Conservation (phyloP, 2,113 vertebrate genomes). For the Melanostigma gelatinosum region DNA sequence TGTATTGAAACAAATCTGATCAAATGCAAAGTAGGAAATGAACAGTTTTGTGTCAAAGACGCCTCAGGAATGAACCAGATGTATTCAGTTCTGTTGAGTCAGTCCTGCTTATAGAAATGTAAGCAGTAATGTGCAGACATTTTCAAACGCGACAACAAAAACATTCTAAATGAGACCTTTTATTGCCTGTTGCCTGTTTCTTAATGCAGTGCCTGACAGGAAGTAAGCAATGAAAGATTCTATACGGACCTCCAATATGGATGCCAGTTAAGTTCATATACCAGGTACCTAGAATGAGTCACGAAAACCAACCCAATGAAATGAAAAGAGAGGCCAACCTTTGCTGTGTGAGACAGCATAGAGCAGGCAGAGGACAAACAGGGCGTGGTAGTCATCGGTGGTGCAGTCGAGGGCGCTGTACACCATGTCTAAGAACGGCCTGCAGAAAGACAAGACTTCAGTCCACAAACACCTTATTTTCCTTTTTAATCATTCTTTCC, state of each 20-base stretch:
- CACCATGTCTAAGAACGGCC: slow-evolving; percentile 97
- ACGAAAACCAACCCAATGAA: not conserved
- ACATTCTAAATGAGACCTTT: too few relatives aligned
- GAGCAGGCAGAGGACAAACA: slow-evolving; percentile 98
- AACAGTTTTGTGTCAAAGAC: not conserved
- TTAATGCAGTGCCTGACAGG: not conserved
- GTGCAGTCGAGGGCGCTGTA: slow-evolving; percentile 92
- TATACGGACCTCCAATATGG: not conserved
- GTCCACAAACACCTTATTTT: rapidly evolving
- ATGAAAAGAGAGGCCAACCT: slow-evolving; percentile 78
- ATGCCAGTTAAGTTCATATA: not conserved
- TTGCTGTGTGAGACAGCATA: slow-evolving; percentile 97
- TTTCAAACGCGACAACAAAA: too few relatives aligned
- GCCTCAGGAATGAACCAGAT: not conserved
- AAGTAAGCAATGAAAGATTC: not conserved
- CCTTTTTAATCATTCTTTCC: not conserved
- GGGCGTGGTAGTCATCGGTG: slow-evolving; percentile 92
- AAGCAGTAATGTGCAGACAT: not conserved
- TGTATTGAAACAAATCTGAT: not conserved
- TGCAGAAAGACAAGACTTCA: slow-evolving; percentile 54
- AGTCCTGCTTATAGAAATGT: not conserved
- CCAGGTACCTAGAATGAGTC: not conserved
- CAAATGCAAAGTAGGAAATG: not conserved
- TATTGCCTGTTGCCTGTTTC: too few relatives aligned
- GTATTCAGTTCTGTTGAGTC: not conserved